These are phyloP conservation scores for Acipenser transmontanus DNA, from an alignment of 2,797 vertebrate species.

Conservation along the genomic window DNA sequence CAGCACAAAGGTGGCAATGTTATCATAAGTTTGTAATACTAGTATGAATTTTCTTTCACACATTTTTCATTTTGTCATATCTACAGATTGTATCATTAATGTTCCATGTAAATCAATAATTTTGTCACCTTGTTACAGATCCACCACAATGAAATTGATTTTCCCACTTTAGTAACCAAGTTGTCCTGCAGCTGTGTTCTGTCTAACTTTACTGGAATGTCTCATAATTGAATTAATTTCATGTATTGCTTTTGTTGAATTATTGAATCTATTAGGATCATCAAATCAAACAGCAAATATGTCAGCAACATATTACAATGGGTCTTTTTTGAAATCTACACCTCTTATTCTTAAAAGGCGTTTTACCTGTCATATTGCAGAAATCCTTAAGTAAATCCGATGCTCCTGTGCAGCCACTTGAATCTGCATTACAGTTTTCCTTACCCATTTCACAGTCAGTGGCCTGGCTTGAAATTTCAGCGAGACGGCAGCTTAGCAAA, in stretches of 20 bases:
- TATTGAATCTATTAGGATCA: constrained; percentile 8
- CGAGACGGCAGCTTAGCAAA: no score
- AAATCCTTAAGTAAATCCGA: constrained; percentile 39
- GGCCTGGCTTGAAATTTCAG: constrained; percentile 30
- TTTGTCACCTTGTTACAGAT: background rate
- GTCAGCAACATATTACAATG: background rate
- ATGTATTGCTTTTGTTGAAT: background rate
- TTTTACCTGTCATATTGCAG: constrained; percentile 66
- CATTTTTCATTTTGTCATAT: no score
- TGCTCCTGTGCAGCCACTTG: constrained; percentile 50
- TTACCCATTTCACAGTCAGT: constrained; percentile 48
- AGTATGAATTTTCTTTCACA: no score
- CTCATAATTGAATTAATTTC: constrained; percentile 27
- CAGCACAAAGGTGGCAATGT: no score
- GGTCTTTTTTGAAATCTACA: background rate
- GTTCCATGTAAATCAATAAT: background rate
- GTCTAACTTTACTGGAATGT: constrained; percentile 14
- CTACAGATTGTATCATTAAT: background rate
- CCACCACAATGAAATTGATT: background rate
- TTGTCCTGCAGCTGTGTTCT: constrained; percentile 37
- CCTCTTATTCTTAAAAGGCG: background rate
- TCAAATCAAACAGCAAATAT: background rate
- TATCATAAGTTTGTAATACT: no score
- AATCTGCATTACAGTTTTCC: constrained; percentile 55
- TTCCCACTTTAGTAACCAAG: constrained; percentile 10